phyloP scores from a whole-genome alignment of 2,797 vertebrate species.

The Knipowitschia caucasica region DNA sequence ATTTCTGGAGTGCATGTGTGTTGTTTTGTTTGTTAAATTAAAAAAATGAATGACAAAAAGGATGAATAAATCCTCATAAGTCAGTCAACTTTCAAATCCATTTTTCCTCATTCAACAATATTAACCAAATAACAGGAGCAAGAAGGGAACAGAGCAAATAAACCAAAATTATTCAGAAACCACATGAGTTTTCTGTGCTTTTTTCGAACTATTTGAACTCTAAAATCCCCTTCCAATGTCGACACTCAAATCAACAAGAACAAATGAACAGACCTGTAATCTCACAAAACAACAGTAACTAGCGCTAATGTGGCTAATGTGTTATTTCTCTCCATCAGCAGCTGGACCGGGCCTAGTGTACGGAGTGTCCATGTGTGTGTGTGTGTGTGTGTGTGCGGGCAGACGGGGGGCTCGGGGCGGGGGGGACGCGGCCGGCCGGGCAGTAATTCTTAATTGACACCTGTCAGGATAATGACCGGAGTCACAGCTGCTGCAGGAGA shows the following conservation, averaged over 20 bases:
- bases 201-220: neutral
- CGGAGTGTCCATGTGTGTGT: constrained; percentile 9
- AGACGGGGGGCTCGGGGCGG: constrained; percentile 17
- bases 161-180: neutral
- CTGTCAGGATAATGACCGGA: constrained; percentile 96
- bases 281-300: constrained; percentile 83
- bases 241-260: neutral
- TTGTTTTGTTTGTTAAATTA: no score
- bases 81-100: no score
- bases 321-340: constrained; percentile 93
- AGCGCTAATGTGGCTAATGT: constrained; percentile 82
- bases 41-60: no score
- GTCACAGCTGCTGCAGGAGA: constrained; percentile 95
- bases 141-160: neutral
- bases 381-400: constrained; percentile 20
- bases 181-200: no score
- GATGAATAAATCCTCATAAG: no score
- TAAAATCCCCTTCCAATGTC: neutral
- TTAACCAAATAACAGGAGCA: neutral
- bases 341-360: constrained; percentile 84
- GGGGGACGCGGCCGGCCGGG: constrained; percentile 74
- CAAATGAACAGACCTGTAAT: constrained; percentile 72
- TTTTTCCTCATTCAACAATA: neutral
- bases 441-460: constrained; percentile 99
- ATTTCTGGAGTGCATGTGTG: no score